phyloP scores from a whole-genome alignment of 1,140 invertebrate species.

The Drosophila nebulosa region DNA sequence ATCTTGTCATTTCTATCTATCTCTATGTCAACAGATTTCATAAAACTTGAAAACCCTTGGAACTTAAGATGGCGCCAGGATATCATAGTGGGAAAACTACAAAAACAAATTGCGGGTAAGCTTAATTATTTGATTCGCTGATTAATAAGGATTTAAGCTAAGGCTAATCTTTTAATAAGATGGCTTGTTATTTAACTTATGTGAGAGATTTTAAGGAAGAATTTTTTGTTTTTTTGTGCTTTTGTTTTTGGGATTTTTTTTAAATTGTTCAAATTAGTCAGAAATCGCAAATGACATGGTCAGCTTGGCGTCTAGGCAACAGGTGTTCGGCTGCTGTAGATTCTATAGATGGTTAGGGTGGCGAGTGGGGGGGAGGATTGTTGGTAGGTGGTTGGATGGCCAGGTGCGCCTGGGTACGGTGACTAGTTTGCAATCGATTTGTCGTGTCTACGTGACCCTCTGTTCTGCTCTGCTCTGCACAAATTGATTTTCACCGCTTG shows the following conservation, averaged over 20 bases:
- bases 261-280: neutral
- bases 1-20: too few species aligned
- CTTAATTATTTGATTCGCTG: too few species aligned
- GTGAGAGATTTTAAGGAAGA: neutral
- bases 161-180: too few species aligned
- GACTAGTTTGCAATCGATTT: conserved; percentile 67
- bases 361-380: neutral
- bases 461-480: conserved; percentile 24
- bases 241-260: neutral
- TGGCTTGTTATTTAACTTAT: neutral
- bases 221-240: neutral
- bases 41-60: too few species aligned
- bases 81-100: too few species aligned
- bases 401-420: conserved; percentile 28
- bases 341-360: neutral
- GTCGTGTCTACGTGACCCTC: conserved; percentile 72
- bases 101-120: too few species aligned
- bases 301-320: conserved; percentile 38
- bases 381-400: neutral
- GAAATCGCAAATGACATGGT: conserved; percentile 41
- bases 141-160: too few species aligned
- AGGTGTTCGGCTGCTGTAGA: conserved; percentile 45
- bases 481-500: conserved; percentile 65
- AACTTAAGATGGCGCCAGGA: too few species aligned
- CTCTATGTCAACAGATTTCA: too few species aligned